These are phyloP conservation scores for Antheraea yamamai DNA, from an alignment of 2,888 invertebrate species.

Conservation along the genomic window DNA sequence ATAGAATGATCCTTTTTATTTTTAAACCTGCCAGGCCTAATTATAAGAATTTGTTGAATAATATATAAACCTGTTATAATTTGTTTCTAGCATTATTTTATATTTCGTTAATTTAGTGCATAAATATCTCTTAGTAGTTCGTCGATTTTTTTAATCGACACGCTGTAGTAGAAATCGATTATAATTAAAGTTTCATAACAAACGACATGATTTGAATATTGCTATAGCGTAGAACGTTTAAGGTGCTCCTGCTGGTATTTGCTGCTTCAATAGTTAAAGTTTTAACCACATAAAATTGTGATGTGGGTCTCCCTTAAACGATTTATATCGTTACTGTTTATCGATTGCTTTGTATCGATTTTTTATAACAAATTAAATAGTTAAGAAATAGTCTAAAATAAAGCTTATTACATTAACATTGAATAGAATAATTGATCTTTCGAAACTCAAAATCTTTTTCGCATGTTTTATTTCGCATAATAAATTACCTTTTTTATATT, in stretches of 20 bases:
- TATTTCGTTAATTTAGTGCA: background rate
- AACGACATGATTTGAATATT: background rate
- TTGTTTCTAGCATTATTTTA: background rate
- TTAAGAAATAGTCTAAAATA: background rate
- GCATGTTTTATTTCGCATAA: conserved; percentile 15
- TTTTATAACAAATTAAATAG: background rate
- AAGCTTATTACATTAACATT: background rate
- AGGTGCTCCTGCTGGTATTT: conserved; percentile 8
- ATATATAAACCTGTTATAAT: background rate
- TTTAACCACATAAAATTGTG: background rate
- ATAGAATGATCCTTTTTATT: background rate
- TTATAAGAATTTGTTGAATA: background rate
- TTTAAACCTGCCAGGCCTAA: conserved; percentile 3
- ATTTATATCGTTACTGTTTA: background rate
- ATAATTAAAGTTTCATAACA: background rate
- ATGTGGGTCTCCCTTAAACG: background rate
- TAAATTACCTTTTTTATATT: conserved; percentile 15
- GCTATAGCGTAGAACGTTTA: conserved; percentile 15
- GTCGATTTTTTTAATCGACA: background rate
- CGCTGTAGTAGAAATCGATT: background rate
- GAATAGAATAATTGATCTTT: background rate
- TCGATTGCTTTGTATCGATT: conserved; percentile 8
- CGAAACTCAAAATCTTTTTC: background rate
- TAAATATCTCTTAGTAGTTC: background rate
- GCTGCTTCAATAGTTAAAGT: background rate